These are phyloP conservation scores for Dugesia japonica DNA, from an alignment of 2,888 invertebrate species.

Conservation along the genomic window DNA sequence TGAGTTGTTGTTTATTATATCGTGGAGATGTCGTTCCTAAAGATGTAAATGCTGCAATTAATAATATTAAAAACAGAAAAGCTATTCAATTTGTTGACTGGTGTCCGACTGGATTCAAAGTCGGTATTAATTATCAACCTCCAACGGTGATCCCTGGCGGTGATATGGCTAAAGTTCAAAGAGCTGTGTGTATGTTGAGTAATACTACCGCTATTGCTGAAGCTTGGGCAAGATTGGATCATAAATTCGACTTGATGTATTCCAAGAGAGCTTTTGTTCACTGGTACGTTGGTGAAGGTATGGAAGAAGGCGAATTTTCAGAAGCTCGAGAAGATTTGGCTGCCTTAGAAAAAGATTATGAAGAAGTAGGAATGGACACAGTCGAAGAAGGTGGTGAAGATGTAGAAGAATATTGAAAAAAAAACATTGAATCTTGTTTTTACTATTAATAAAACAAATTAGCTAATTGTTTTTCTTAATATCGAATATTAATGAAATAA, in stretches of 20 bases:
- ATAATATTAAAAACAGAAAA: slow-evolving; percentile 41
- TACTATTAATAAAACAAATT: no score
- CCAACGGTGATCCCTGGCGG: slow-evolving; percentile 71
- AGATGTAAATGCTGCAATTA: slow-evolving; percentile 41
- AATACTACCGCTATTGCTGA: slow-evolving; percentile 51
- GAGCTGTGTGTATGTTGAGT: slow-evolving; percentile 49
- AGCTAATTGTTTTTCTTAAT: no score
- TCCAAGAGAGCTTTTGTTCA: slow-evolving; percentile 40
- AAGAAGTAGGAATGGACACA: slow-evolving; percentile 46
- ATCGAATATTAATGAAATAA: no score
- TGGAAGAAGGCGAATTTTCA: slow-evolving; percentile 67
- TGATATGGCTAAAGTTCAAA: slow-evolving; percentile 56
- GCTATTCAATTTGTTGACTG: slow-evolving; percentile 63
- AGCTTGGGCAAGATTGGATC: slow-evolving; percentile 46
- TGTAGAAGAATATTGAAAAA: slow-evolving; percentile 33
- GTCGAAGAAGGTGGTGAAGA: slow-evolving; percentile 36
- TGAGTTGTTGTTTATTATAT: slow-evolving; percentile 37
- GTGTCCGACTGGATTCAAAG: slow-evolving; percentile 66
- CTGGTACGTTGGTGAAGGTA: slow-evolving; percentile 46
- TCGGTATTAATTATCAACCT: slow-evolving; percentile 51
- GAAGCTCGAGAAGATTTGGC: slow-evolving; percentile 69
- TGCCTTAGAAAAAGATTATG: slow-evolving; percentile 48
- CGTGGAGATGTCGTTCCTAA: slow-evolving; percentile 39
- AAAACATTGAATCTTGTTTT: no score
- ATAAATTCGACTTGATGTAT: slow-evolving; percentile 41